These are phyloP conservation scores for Dendrolimus houi DNA, from an alignment of 2,888 invertebrate genomes.

Conservation along the genomic window DNA sequence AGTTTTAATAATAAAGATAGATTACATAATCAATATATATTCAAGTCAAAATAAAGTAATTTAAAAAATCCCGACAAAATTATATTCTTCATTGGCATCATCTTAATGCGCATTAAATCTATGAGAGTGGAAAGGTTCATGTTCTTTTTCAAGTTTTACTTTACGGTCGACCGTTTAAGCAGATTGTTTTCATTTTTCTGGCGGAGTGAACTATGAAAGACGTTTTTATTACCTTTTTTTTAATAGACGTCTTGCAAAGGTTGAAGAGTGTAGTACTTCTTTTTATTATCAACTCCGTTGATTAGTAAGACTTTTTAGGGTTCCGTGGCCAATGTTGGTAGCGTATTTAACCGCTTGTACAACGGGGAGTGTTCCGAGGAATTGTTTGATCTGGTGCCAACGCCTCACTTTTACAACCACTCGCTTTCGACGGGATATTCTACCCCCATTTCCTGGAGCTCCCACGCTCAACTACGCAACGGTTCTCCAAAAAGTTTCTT, in stretches of 20 bases:
- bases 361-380: too few species aligned
- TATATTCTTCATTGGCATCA: background rate
- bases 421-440: too few species aligned
- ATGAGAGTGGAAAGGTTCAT: background rate
- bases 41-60: too few species aligned
- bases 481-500: too few species aligned
- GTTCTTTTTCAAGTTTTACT: background rate
- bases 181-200: slow-evolving; percentile 13
- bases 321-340: too few species aligned
- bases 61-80: background rate
- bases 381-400: too few species aligned
- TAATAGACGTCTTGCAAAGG: slow-evolving; percentile 6
- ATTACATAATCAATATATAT: too few species aligned
- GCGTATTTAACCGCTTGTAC: too few species aligned
- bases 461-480: too few species aligned
- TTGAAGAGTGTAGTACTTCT: background rate
- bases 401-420: too few species aligned
- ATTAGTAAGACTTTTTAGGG: background rate
- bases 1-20: too few species aligned
- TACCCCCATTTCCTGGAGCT: too few species aligned
- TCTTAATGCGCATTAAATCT: background rate
- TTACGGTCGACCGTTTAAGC: slow-evolving; percentile 8
- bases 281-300: background rate
- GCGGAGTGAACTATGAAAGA: slow-evolving; percentile 10
- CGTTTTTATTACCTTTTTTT: slow-evolving; percentile 12